Conservation (phyloP, 30 jellyfish, hydroid and myxozoan genomes). For the Phacellophora camtschatica region DNA sequence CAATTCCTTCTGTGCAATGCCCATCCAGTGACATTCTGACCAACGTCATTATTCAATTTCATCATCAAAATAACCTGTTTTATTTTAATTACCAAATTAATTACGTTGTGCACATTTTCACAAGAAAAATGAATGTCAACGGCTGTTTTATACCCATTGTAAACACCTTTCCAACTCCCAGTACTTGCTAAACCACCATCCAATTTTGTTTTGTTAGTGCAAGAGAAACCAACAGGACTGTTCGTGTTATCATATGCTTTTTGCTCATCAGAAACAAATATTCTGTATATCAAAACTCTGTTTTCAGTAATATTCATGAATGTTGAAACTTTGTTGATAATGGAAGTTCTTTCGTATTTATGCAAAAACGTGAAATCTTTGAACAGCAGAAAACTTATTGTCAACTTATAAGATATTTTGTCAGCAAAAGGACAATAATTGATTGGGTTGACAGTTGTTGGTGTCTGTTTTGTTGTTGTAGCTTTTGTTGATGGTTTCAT, state of each 20-base stretch:
- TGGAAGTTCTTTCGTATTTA: slow-evolving; percentile 8
- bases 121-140: slow-evolving; percentile 34
- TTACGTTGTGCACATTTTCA: slow-evolving; percentile 14
- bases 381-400: slow-evolving; percentile 48
- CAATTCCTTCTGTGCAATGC: slow-evolving; percentile 38
- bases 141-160: slow-evolving; percentile 51
- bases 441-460: background rate
- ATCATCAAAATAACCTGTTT: slow-evolving; percentile 22
- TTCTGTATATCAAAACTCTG: slow-evolving; percentile 1
- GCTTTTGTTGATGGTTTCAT: no score
- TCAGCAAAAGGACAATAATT: slow-evolving; percentile 21
- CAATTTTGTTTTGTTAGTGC: slow-evolving; percentile 24
- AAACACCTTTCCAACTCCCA: slow-evolving; percentile 33
- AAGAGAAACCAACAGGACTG: slow-evolving; percentile 31
- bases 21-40: slow-evolving; percentile 58
- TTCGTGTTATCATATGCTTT: slow-evolving; percentile 13
- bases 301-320: slow-evolving; percentile 10
- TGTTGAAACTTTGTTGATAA: slow-evolving; percentile 3
- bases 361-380: slow-evolving; percentile 16
- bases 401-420: background rate
- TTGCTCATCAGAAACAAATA: background rate
- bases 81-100: slow-evolving; percentile 18
- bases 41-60: slow-evolving; percentile 33
- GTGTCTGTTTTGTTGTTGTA: no score
- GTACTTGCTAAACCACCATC: slow-evolving; percentile 44